A percentile compares a stretch with the other conserved stretches of the same genome.
phyloP scores from a whole-genome alignment of 2,113 vertebrate genomes.

The Callipepla squamata region DNA sequence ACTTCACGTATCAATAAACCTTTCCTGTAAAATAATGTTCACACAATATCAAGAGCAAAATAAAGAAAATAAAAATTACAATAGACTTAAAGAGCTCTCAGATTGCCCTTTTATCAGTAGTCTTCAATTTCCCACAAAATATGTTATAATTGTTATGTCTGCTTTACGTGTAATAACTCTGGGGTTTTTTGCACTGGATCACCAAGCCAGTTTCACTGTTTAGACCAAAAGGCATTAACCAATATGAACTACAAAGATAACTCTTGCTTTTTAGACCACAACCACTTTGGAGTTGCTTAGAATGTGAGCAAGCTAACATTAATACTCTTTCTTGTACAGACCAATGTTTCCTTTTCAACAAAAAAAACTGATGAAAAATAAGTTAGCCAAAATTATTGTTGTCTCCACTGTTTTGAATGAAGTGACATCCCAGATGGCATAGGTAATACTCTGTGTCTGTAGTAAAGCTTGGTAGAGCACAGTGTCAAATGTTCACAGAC shows the following conservation, averaged over 20 bases:
- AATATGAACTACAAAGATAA: neutral
- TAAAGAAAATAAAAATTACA: neutral
- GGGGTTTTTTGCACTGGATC: neutral
- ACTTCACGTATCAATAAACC: neutral
- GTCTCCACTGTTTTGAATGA: neutral
- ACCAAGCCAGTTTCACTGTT: accelerated
- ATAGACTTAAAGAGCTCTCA: neutral
- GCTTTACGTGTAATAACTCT: neutral
- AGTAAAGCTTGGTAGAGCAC: neutral
- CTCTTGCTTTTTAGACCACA: neutral
- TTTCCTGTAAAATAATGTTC: neutral
- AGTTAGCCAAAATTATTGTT: accelerated
- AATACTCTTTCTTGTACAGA: accelerated
- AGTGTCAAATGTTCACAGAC: neutral
- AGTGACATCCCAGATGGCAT: accelerated
- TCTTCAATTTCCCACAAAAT: neutral
- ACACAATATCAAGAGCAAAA: neutral
- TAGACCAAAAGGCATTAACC: neutral
- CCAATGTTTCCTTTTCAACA: neutral
- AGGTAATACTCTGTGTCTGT: accelerated
- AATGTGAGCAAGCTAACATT: neutral
- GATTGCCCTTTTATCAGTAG: neutral
- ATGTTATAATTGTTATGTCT: neutral
- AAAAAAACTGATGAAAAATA: neutral
- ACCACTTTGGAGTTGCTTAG: neutral